Conservation (phyloP, 2,797 vertebrate genomes). For the Sebastes reedi region DNA sequence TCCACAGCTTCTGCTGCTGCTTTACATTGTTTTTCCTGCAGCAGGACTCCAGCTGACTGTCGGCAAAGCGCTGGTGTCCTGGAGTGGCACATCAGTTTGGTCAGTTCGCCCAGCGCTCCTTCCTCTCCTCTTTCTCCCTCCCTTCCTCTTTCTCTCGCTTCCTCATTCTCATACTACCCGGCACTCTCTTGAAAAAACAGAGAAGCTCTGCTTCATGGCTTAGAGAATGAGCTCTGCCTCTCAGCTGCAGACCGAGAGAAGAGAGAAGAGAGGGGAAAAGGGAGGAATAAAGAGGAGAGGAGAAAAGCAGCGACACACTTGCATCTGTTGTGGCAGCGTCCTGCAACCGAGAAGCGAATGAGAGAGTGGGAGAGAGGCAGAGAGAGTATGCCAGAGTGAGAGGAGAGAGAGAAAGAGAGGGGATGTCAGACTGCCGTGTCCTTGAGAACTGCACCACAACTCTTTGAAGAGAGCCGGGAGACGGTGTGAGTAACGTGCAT, state of each 20-base stretch:
- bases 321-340: slow-evolving; percentile 70
- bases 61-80: slow-evolving; percentile 75
- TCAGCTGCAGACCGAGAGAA: slow-evolving; percentile 57
- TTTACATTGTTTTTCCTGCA: slow-evolving; percentile 45
- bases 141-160: slow-evolving; percentile 64
- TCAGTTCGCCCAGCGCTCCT: slow-evolving; percentile 84
- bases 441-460: slow-evolving; percentile 98
- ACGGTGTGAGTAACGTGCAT: slow-evolving; percentile 95
- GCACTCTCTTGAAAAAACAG: slow-evolving; percentile 76
- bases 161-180: slow-evolving; percentile 57
- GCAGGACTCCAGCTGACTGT: slow-evolving; percentile 39
- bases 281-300: slow-evolving; percentile 36
- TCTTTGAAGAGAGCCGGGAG: slow-evolving; percentile 96
- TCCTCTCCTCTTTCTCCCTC: slow-evolving; percentile 70
- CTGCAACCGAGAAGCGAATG: slow-evolving; percentile 65
- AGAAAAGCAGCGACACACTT: slow-evolving; percentile 66
- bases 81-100: slow-evolving; percentile 84
- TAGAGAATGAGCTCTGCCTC: slow-evolving; percentile 83
- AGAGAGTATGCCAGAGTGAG: slow-evolving; percentile 62
- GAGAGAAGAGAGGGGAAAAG: slow-evolving; percentile 47
- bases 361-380: slow-evolving; percentile 59
- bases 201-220: slow-evolving; percentile 83
- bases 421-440: slow-evolving; percentile 91
- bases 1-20: slow-evolving; percentile 9
- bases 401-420: slow-evolving; percentile 71